These are phyloP conservation scores for Anguilla marmorata DNA, from an alignment of 2,797 vertebrate species.

Conservation along the genomic window DNA sequence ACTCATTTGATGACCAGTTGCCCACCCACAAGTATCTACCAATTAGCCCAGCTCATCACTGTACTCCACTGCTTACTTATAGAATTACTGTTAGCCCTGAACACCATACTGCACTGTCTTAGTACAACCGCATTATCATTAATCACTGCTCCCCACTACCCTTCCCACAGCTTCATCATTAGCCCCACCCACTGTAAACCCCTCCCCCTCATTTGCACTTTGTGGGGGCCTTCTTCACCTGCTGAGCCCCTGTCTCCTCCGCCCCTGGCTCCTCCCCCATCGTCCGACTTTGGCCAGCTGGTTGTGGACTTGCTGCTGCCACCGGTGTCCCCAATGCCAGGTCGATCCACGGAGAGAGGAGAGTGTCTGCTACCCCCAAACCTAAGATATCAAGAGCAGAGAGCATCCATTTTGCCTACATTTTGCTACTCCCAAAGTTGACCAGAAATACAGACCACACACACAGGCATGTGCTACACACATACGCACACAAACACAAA, in stretches of 20 bases:
- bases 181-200: neutral
- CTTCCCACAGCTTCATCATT: neutral
- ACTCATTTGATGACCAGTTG: neutral
- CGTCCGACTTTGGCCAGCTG: conserved; percentile 90
- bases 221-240: conserved; percentile 47
- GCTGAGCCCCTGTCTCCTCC: conserved; percentile 56
- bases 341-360: conserved; percentile 87
- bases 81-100: neutral
- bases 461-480: neutral
- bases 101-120: neutral
- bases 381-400: conserved; percentile 62
- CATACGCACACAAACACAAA: conserved; percentile 17
- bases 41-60: too few relatives aligned
- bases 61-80: too few relatives aligned
- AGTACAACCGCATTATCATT: too few relatives aligned
- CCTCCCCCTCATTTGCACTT: neutral
- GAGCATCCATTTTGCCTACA: neutral
- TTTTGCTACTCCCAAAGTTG: neutral
- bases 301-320: conserved; percentile 86
- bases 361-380: conserved; percentile 88
- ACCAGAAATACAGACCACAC: neutral
- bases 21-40: too few relatives aligned
- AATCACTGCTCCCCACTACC: neutral
- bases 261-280: conserved; percentile 57
- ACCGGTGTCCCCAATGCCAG: conserved; percentile 79